Evolutionary conservation across 2,888 invertebrate species (phyloP).

Genomic region (Apamea sordens): DNA sequence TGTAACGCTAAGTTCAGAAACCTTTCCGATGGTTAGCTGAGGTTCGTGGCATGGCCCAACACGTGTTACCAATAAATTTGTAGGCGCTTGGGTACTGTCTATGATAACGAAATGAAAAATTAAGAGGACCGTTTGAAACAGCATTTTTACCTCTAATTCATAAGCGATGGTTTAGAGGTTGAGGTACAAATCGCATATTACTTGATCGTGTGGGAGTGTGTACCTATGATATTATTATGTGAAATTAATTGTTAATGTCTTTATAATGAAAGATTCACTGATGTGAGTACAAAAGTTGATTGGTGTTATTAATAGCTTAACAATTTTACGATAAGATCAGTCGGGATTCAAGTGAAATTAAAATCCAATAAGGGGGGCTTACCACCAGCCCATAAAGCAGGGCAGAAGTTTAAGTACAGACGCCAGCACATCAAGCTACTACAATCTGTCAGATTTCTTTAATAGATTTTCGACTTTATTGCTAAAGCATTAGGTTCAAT

Average conservation of each 20-base stretch:
- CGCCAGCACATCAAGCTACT: too few species aligned
- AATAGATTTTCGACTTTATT: too few species aligned
- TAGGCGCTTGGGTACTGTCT: slow-evolving; percentile 65
- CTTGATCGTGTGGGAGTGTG: not conserved
- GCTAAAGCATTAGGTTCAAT: too few species aligned
- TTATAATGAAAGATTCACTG: slow-evolving; percentile 44
- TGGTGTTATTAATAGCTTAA: slow-evolving; percentile 11
- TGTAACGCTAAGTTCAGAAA: slow-evolving; percentile 74
- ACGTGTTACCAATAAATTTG: slow-evolving; percentile 73
- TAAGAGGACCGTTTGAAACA: slow-evolving; percentile 5
- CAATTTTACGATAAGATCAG: slow-evolving; percentile 23
- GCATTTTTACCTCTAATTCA: slow-evolving; percentile 25
- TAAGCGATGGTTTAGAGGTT: slow-evolving; percentile 5
- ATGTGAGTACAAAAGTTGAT: not conserved
- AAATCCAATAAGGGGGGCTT: not conserved
- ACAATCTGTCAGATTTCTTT: too few species aligned
- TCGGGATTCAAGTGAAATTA: not conserved
- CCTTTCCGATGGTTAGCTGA: slow-evolving; percentile 47
- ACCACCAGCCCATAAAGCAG: too few species aligned
- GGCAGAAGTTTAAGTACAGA: too few species aligned
- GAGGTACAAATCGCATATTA: not conserved
- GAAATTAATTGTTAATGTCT: slow-evolving; percentile 33
- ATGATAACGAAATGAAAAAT: slow-evolving; percentile 1
- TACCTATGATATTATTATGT: not conserved
- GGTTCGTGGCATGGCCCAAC: slow-evolving; percentile 72